phyloP scores from a whole-genome alignment of 2,888 invertebrate genomes.

The Athrips mouffetella region DNA sequence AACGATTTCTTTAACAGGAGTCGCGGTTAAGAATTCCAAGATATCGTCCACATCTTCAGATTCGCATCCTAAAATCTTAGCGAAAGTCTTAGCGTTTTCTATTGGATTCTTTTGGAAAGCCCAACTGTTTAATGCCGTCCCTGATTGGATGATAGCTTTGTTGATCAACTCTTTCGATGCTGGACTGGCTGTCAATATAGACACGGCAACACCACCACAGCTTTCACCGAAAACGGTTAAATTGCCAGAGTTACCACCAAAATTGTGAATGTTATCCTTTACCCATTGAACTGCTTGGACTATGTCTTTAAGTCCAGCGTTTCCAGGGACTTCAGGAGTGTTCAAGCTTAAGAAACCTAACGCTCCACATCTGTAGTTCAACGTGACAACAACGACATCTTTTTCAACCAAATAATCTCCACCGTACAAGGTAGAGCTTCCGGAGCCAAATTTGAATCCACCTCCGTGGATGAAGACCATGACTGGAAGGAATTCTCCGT shows the following conservation, averaged over 20 bases:
- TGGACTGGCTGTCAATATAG: constrained; percentile 58
- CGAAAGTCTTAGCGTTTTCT: constrained; percentile 50
- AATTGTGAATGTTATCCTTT: constrained; percentile 60
- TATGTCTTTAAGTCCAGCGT: constrained; percentile 67
- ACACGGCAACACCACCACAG: constrained; percentile 48
- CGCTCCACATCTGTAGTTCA: constrained; percentile 74
- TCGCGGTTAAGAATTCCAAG: constrained; percentile 53
- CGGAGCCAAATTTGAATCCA: constrained; percentile 71
- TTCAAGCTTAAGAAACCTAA: constrained; percentile 65
- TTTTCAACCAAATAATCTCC: constrained; percentile 77
- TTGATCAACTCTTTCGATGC: constrained; percentile 52
- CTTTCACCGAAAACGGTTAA: constrained; percentile 66
- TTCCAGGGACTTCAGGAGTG: constrained; percentile 68
- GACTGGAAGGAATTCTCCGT: constrained; percentile 69
- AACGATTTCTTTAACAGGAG: constrained; percentile 55
- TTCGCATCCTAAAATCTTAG: constrained; percentile 53
- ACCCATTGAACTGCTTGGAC: constrained; percentile 62
- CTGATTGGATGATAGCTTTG: constrained; percentile 64
- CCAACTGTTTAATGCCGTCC: constrained; percentile 43
- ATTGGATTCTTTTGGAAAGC: constrained; percentile 50
- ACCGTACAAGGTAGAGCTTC: constrained; percentile 65
- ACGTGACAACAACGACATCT: constrained; percentile 75
- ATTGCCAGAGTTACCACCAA: constrained; percentile 65
- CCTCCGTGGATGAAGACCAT: constrained; percentile 80
- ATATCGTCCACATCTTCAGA: constrained; percentile 53